Base-by-base conservation (phyloP, 2,797 vertebrate genomes). In the Halcyon smyrnensis region DNA sequence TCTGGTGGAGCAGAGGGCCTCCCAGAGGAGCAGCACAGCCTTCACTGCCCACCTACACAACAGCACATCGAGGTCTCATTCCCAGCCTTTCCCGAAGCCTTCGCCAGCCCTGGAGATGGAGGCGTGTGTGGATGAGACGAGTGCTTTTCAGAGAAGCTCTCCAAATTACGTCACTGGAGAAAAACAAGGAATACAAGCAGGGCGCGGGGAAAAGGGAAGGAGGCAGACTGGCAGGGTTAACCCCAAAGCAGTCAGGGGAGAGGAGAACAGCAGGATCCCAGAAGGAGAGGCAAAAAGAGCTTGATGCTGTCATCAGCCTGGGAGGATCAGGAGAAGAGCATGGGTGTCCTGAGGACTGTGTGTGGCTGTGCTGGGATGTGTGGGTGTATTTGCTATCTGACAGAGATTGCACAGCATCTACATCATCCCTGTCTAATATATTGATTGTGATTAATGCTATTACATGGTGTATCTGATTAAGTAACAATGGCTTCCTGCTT, bases 361-460 rank as follows among this genome's bases (percentile, higher is more conserved):
- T 74, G 80, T 77, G 87, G 84, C 54, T 76, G 50, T 45, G 48
- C 67, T 93, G 84, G 71, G 76, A 65, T 9, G 2, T 10, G 59
- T 83, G 84, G 88, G 63, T 68, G 59, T 89, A 12, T 62, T 87
- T 86, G 80, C 73, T 92, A 45, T 85, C 87, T 92, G 77, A 32
- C 50, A 59, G 77, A 93, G 89, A 87, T 34, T 91, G 77, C 28
- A 19, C 59, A 84, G 67, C 73, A 37, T 75, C 53, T 67, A 82
- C 87, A 65, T 53, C 82, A 53, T 89, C 86, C 57, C 92, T 93
- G 51, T 85, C 94, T 97, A 73, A 88, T 89, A 28, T 41, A 84
- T 62, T 83, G 84, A 88, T 87, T 83, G 88, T 90, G 93, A 97
- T 91, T 96, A 97, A 94, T 73, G 77, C 84, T 90, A 71, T 96